Evolutionary conservation across 1,140 invertebrate species (phyloP), one percentile per base, ranked within the genome.

Genomic region (Sminthurinus signatus): DNA sequence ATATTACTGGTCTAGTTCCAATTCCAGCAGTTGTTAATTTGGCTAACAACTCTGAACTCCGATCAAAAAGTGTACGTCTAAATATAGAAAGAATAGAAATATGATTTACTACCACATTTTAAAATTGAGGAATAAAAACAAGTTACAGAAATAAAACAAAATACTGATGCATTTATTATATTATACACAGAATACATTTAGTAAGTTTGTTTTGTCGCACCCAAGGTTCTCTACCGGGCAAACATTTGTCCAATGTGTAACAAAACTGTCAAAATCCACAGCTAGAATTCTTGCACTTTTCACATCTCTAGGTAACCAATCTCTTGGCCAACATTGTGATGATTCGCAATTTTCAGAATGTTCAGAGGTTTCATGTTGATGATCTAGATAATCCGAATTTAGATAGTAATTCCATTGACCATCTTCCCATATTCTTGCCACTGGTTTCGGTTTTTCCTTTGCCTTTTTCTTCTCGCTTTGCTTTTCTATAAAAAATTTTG

Each of bases 261-360:
- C 76, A 72, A 81, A 82, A 15, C 84, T 84, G 36, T 82, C 80
- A 73, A 86, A 88, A 75, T 87, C 85, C 42, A 87, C 76, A 56
- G 82, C 84, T 25, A 88, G 74, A 19, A 88, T 76, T 62, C 86
- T 76, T 59, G 83, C 69, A 72, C 81, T 76, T 23, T 78, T 76
- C 62, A 81, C 80, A 74, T 90, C 88, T 68, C 80, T 74, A n/a
- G 87, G 79, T 67, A 91, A 75, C 88, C 88, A 91, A 73, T 89
- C 87, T 77, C 83, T 85, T 12, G 88, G 87, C 88, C 88, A 89
- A 74, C 87, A 89, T 58, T 81, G 78, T 14, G 50, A 52, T 52
- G 27, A 5, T 28, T 28, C 27, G 3, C 4, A 27, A 8, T 52
- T 25, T 14, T 27, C 3, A 10, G 14, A 14, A 14, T 27, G 5